A percentile compares a stretch with the other conserved stretches of the same genome.
Conservation (phyloP, 1,140 invertebrate species). For the Babylonia areolata region DNA sequence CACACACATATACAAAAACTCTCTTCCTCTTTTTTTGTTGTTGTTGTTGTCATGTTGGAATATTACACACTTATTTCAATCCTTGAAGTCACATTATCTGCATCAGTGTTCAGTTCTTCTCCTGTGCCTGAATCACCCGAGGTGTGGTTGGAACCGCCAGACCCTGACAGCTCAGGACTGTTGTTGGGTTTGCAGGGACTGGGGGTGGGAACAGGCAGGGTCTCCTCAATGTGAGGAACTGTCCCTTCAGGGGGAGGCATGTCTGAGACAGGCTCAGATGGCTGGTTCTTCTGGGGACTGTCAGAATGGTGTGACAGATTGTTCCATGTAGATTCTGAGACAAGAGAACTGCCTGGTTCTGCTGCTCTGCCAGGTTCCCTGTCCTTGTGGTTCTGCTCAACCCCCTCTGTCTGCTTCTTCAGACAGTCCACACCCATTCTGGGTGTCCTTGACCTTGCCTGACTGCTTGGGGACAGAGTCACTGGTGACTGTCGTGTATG, state of each 20-base stretch:
- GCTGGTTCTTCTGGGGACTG: not conserved
- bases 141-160: constrained; percentile 1
- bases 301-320: not conserved
- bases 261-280: not conserved
- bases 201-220: constrained; percentile 1
- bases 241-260: not conserved
- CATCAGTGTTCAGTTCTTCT: constrained; percentile 7
- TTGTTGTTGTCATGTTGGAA: not conserved
- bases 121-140: constrained; percentile 18
- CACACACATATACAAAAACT: not conserved
- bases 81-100: not conserved
- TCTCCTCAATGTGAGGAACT: not conserved
- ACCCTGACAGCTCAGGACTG: not conserved
- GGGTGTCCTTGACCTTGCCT: not conserved
- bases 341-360: not conserved
- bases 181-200: not conserved
- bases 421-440: constrained; percentile 8
- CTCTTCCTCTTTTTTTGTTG: not conserved
- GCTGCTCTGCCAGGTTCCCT: not conserved
- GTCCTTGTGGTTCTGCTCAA: not conserved
- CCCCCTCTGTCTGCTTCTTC: not conserved
- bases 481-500: not conserved
- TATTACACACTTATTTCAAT: not conserved
- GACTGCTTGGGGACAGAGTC: not conserved
- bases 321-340: not conserved